Conservation (phyloP, 2,113 vertebrate genomes). For the Mesocricetus auratus region DNA sequence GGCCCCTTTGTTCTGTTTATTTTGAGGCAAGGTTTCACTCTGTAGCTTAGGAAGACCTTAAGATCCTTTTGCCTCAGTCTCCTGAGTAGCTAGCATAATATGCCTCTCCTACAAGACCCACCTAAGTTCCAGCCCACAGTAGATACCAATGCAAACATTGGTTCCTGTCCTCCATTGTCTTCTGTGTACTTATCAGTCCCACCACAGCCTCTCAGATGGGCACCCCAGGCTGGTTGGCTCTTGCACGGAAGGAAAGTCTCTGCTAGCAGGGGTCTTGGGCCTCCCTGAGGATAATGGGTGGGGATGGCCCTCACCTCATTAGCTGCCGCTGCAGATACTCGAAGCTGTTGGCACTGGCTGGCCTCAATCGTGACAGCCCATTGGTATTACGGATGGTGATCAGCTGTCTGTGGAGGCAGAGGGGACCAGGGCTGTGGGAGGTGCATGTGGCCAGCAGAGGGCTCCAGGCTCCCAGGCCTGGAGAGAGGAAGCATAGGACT, state of each 20-base stretch:
- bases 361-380: background rate
- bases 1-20: background rate
- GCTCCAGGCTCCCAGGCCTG: background rate
- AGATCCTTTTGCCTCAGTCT: background rate
- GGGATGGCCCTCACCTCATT: conserved; percentile 6
- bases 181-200: background rate
- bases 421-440: background rate
- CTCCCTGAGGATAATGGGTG: background rate
- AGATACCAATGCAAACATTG: background rate
- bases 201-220: background rate
- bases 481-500: background rate
- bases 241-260: background rate
- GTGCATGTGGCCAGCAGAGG: background rate
- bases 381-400: conserved; percentile 77
- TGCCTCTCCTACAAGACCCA: background rate
- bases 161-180: background rate
- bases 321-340: conserved; percentile 65
- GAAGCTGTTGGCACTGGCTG: conserved; percentile 53
- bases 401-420: conserved; percentile 78
- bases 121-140: background rate
- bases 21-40: background rate
- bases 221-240: background rate
- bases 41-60: background rate
- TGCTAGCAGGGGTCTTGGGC: background rate
- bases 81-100: background rate